Evolutionary conservation across 2,113 vertebrate genomes (phyloP).

Genomic region (Macrotis lagotis): DNA sequence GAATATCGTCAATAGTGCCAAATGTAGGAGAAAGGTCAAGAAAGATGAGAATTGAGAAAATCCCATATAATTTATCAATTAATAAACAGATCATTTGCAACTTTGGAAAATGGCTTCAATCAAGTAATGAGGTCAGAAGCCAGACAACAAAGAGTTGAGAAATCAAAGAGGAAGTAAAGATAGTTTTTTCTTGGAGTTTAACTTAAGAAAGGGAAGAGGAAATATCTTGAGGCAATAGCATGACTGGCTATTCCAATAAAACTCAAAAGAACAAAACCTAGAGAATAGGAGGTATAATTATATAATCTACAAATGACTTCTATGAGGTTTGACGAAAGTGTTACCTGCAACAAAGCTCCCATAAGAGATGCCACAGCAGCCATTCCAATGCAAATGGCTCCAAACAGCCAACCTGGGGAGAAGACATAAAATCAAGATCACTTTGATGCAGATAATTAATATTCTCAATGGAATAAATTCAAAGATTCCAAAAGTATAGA

Average conservation of each 20-base stretch:
- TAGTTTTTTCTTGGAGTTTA: neutral
- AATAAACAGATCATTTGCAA: neutral
- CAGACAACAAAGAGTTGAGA: neutral
- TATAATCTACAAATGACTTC: too few relatives aligned
- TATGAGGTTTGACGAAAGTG: neutral
- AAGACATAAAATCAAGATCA: neutral
- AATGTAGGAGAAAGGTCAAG: neutral
- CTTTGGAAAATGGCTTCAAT: neutral
- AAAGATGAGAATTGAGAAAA: neutral
- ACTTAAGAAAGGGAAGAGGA: neutral
- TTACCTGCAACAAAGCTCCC: constrained; percentile 94
- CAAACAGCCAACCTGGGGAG: constrained; percentile 90
- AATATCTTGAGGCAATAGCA: neutral
- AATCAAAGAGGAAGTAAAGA: neutral
- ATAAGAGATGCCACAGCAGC: constrained; percentile 92
- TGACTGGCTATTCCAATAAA: neutral
- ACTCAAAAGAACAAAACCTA: neutral
- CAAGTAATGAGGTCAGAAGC: neutral
- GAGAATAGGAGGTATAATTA: neutral
- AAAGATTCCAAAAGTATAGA: constrained; percentile 10
- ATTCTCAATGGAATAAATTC: constrained; percentile 7
- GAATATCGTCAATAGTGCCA: neutral
- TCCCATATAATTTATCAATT: neutral
- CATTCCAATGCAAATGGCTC: constrained; percentile 94
- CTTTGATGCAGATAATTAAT: neutral